Percentiles rank a stretch among this genome's conserved stretches.
Conservation (phyloP, 2,113 vertebrate species). For the Rhabdornis inornatus region DNA sequence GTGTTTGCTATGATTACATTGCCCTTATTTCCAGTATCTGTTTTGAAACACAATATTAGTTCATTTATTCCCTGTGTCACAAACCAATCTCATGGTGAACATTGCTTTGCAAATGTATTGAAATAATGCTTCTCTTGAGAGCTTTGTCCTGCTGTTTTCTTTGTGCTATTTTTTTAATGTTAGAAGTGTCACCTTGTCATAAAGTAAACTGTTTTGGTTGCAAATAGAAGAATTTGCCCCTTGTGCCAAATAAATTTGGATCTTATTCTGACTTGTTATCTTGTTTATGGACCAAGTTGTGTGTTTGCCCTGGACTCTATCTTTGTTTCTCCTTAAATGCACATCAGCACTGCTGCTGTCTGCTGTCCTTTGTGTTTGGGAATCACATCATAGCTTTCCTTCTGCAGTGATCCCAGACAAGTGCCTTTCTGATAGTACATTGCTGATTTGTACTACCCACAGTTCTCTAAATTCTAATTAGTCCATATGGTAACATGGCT, state of each 20-base stretch:
- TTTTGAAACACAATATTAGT: constrained; percentile 30
- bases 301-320: neutral
- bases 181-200: neutral
- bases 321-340: neutral
- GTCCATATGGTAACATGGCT: neutral
- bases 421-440: neutral
- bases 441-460: neutral
- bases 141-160: neutral
- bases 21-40: constrained; percentile 2
- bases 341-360: neutral
- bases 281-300: neutral
- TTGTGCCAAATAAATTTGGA: neutral
- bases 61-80: constrained; percentile 42
- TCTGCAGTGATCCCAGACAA: neutral
- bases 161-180: neutral
- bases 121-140: constrained; percentile 2
- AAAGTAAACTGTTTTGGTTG: neutral
- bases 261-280: neutral
- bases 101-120: constrained; percentile 6
- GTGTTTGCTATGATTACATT: neutral
- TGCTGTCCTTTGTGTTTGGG: neutral
- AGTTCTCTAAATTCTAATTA: neutral
- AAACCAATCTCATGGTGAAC: constrained; percentile 20
- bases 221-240: neutral
- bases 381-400: neutral